Percentiles rank a stretch among this genome's conserved stretches.
Conservation (phyloP, 2,797 vertebrate genomes). For the Lepidocolaptes lacrymiger region DNA sequence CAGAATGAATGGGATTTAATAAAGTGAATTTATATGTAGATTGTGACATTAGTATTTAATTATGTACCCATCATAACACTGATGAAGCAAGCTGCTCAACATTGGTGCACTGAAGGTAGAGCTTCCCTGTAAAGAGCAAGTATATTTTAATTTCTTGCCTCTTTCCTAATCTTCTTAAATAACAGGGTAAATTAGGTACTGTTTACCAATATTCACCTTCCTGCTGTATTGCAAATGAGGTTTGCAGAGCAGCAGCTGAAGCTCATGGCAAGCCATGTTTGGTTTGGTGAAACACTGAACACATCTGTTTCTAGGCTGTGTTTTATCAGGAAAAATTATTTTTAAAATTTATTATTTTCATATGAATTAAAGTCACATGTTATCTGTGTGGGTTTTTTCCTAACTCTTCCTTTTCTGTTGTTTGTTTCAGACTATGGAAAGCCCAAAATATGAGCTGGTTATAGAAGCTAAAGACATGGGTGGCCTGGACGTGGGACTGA, state of each 20-base stretch:
- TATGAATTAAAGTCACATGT: background rate
- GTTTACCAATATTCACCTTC: background rate
- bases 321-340: background rate
- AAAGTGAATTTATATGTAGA: slow-evolving; percentile 45
- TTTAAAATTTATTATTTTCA: background rate
- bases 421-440: slow-evolving; percentile 87
- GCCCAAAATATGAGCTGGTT: slow-evolving; percentile 91
- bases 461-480: slow-evolving; percentile 97
- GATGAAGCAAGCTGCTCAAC: slow-evolving; percentile 19
- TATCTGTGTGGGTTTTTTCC: background rate
- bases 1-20: slow-evolving; percentile 18
- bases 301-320: background rate
- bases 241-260: background rate
- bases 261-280: background rate
- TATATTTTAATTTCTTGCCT: slow-evolving; percentile 16
- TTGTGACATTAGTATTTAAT: slow-evolving; percentile 56
- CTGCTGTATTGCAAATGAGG: background rate
- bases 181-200: background rate
- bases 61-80: slow-evolving; percentile 2
- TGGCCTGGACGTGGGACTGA: slow-evolving; percentile 90
- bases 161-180: slow-evolving; percentile 22
- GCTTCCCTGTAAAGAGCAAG: background rate
- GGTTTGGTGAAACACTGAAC: background rate
- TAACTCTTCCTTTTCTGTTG: background rate
- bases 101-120: background rate